A percentile compares a stretch with the other conserved stretches of the same genome.
Conservation (phyloP, 2,113 vertebrate genomes). For the Coregonus clupeaformis region DNA sequence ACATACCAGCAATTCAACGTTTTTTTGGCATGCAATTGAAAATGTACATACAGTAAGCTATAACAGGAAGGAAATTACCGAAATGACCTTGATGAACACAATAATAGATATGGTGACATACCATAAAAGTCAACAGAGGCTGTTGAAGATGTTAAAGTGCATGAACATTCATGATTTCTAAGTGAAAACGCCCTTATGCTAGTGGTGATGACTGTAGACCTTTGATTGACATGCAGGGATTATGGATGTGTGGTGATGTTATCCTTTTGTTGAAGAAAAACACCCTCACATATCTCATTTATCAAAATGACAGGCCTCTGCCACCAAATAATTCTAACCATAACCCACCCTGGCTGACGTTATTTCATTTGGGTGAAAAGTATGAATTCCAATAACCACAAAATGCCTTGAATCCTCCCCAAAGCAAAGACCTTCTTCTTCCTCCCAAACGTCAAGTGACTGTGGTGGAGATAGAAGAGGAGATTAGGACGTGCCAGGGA, state of each 20-base stretch:
- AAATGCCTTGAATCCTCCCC: slow-evolving; percentile 43
- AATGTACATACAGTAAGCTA: neutral
- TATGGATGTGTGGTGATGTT: no score
- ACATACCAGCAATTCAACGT: neutral
- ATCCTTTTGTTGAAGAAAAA: no score
- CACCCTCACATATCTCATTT: neutral
- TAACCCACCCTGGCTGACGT: slow-evolving; percentile 36
- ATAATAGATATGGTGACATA: no score
- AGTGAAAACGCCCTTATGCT: no score
- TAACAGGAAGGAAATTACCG: no score
- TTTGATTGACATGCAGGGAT: no score
- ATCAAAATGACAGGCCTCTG: slow-evolving; percentile 14
- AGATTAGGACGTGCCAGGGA: slow-evolving; percentile 64
- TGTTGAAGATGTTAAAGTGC: no score
- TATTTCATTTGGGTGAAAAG: slow-evolving; percentile 40
- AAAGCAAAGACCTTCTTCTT: slow-evolving; percentile 10
- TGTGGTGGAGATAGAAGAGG: slow-evolving; percentile 62
- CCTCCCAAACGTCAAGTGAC: slow-evolving; percentile 60
- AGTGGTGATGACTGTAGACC: no score
- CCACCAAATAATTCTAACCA: slow-evolving; percentile 15
- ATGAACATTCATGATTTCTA: no score
- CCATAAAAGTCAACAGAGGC: no score
- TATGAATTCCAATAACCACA: slow-evolving; percentile 52
- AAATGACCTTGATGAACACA: no score
- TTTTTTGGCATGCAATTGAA: neutral